Conservation (phyloP, 2,888 invertebrate species). For the Drosophila borborema region DNA sequence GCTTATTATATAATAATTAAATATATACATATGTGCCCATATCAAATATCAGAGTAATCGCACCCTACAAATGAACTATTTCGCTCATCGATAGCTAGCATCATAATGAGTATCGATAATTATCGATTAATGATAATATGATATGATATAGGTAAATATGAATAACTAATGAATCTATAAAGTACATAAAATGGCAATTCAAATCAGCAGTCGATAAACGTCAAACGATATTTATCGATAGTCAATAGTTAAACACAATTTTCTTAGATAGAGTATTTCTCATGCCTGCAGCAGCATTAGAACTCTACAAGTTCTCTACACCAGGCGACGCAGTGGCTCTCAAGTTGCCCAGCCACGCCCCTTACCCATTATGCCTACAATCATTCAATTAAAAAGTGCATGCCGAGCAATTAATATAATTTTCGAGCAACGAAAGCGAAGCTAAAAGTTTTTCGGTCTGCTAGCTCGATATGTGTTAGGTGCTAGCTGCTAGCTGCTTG, state of each 20-base stretch:
- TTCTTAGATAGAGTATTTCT: not conserved
- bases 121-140: not conserved
- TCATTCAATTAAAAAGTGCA: conserved; percentile 78
- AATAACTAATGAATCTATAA: too few relatives aligned
- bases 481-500: conserved; percentile 9
- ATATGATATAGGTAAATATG: too few relatives aligned
- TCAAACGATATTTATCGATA: not conserved
- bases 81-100: not conserved
- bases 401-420: conserved; percentile 67
- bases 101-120: not conserved
- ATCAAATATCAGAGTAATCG: too few relatives aligned
- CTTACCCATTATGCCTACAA: conserved; percentile 64
- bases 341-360: conserved; percentile 39
- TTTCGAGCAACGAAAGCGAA: conserved; percentile 54
- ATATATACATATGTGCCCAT: too few relatives aligned
- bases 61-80: not conserved
- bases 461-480: conserved; percentile 25
- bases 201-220: not conserved
- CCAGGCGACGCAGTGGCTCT: not conserved
- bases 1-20: too few relatives aligned
- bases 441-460: conserved; percentile 56
- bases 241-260: not conserved
- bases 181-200: too few relatives aligned
- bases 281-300: not conserved
- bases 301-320: not conserved